Base-by-base conservation (phyloP, 2,797 vertebrate genomes). In the Rhinichthys osculus region DNA sequence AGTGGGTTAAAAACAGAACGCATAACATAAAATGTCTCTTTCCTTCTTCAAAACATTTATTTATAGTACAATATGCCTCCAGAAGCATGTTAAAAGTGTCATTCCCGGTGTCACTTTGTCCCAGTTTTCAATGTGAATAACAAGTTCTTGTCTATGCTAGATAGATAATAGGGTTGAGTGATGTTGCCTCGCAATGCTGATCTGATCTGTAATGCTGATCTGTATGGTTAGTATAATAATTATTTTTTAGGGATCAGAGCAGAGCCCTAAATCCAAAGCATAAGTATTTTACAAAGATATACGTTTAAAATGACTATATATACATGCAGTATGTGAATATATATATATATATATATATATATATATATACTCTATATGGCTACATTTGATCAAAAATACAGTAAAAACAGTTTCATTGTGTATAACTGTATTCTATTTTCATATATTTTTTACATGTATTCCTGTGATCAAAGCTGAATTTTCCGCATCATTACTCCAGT, bases 41-140 rank as follows among this genome's bases (percentile, higher is more conserved):
- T 52, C 21, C 67, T 33, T 50, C 19, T 66, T 82, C 14, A 23
- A 42, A 78, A 64, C 83, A 70, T 59, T 62, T 80, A 85, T 82
- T 87, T 52, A 82, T 82, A 70, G n/a, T 47, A 83, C 27, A 79
- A 52, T 27, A 16, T 67, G 52, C 14, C 17, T 73, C 33, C 9
- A 72, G 57, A n/a, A 62, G 23, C 35, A 54, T 73, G 23, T 23
- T 74, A 69, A 47, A 47, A 52, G 21, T 42, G 38, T 87, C 3
- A 52, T 67, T 74, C 47, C 77, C 27, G 3, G 70, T 6, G 27
- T 57, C 47, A 50, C 70, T 81, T 42, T 57, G 35, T 77, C 38
- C 78, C 35, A 17, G 17, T 23, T 50, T 64, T 59, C 17, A 50
- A 71, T 27, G 54, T n/a, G 73, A 86, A 72, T 54, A n/a, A 64